Evolutionary conservation across 2,888 invertebrate genomes (phyloP), one percentile per base, ranked within the genome.

Genomic region (Amitus sp.): DNA sequence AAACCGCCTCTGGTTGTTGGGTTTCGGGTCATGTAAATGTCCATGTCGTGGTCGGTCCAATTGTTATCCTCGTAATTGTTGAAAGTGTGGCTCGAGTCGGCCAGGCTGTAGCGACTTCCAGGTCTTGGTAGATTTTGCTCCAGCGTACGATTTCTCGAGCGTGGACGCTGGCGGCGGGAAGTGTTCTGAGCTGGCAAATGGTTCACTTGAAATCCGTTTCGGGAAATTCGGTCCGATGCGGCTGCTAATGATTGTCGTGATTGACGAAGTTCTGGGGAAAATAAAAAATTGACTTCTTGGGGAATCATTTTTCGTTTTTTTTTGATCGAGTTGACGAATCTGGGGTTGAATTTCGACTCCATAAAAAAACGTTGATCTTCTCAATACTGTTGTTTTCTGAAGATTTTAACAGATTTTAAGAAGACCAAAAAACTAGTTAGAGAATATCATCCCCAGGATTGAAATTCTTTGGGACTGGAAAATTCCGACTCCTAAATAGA

Each of bases 1-100:
- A 94, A 85, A 67, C 93, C 93, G 78, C 92, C 91, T 75, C 93
- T 87, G 55, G 93, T 90, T 46, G 93, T 94, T 63, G 94, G 93
- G 84, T 95, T 95, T 76, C 95, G 88, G 59, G 95, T 92, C 90
- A 95, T 94, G 83, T 96, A 95, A 76, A 95, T 95, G 74, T 95
- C 95, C 92, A 95, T 94, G 80, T 95, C 95, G 82, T 95, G 95
- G 83, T 95, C 95, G 72, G 95, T 95, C 95, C 95, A 96, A 82
- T 92, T 92, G 79, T 94, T 94, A 80, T 94, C 94, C 82, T 93
- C 93, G 82, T 93, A 94, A 81, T 93, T 89, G 77, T 90, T 93
- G 75, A 93, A 85, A 42, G 93, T 93, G 72, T 93, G 89, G 43
- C 89, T 90, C 20, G 93, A 93, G 68, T 93, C 93, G 62, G 92